A percentile compares a stretch with the other conserved stretches of the same genome.
phyloP scores from a whole-genome alignment of 2,113 vertebrate species.

The Lampris megalopsis region DNA sequence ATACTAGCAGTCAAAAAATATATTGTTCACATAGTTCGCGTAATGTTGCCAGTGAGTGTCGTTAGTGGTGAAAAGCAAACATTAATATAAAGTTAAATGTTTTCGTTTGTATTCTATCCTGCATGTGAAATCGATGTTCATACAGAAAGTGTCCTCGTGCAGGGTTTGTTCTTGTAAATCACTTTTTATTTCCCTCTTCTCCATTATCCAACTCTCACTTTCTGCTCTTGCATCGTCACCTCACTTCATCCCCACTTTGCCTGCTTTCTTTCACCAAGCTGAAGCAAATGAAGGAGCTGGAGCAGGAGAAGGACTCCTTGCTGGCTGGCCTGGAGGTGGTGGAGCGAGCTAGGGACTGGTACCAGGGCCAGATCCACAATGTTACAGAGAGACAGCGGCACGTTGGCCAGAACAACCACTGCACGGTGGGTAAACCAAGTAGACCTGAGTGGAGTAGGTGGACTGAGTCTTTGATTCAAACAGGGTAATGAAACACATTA shows the following conservation, averaged over 20 bases:
- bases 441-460: not conserved
- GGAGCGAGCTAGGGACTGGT: conserved; percentile 90
- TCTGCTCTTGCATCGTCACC: conserved; percentile 2
- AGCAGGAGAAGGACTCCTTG: conserved; percentile 93
- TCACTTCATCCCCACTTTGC: conserved; percentile 10
- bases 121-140: too few species aligned
- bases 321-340: conserved; percentile 92
- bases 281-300: conserved; percentile 93
- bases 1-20: conserved; percentile 25
- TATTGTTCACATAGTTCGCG: conserved; percentile 21
- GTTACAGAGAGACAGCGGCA: conserved; percentile 90
- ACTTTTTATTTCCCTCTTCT: not conserved
- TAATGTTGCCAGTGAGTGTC: conserved; percentile 15
- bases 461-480: too few species aligned
- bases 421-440: conserved; percentile 76
- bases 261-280: conserved; percentile 78
- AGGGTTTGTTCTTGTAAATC: not conserved
- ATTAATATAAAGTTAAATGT: not conserved
- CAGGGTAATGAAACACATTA: too few species aligned
- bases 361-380: conserved; percentile 89
- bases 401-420: conserved; percentile 82
- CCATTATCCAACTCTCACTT: not conserved
- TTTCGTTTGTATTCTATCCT: not conserved
- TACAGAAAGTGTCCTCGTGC: too few species aligned
- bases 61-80: conserved; percentile 9